phyloP scores from a whole-genome alignment of 1,140 invertebrate genomes.

The Drosophila leontia region DNA sequence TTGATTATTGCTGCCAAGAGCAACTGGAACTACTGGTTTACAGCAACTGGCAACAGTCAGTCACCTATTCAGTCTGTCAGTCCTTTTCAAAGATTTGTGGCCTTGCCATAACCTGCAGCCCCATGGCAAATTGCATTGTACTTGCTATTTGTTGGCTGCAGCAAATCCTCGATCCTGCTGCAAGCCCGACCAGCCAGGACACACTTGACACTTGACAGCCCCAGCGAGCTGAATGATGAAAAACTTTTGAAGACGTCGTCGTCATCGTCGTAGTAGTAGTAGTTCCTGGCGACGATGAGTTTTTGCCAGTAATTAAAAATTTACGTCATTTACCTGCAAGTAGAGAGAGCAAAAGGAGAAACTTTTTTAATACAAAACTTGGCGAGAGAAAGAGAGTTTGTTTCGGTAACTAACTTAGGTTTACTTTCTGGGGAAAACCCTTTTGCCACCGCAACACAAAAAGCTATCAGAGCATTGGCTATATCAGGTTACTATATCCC shows the following conservation, averaged over 20 bases:
- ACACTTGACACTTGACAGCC: conserved; percentile 78
- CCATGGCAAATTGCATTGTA: conserved; percentile 46
- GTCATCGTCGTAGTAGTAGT: conserved; percentile 7
- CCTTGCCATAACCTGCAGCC: conserved; percentile 47
- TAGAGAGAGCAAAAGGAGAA: conserved; percentile 61
- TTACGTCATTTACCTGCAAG: conserved; percentile 80
- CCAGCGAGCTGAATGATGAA: conserved; percentile 65
- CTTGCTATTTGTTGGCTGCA: conserved; percentile 40
- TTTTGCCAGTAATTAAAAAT: conserved; percentile 79
- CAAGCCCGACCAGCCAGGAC: conserved; percentile 13
- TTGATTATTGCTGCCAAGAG: conserved; percentile 73
- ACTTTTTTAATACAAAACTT: conserved; percentile 81
- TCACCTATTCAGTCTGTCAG: conserved; percentile 26
- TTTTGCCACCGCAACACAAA: conserved; percentile 38
- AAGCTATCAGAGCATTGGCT: conserved; percentile 60
- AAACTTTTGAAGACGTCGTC: conserved; percentile 61
- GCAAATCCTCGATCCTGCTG: conserved; percentile 24
- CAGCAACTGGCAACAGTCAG: conserved; percentile 10
- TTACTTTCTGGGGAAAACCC: conserved; percentile 18
- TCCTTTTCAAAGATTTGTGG: conserved; percentile 43
- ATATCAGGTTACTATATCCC: conserved; percentile 38
- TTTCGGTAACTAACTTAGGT: conserved; percentile 54
- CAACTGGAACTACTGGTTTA: conserved; percentile 11
- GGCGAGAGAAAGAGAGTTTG: not conserved
- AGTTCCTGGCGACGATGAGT: conserved; percentile 43